Base-by-base conservation (phyloP, 2,888 invertebrate genomes). In the Trachelus stipa region DNA sequence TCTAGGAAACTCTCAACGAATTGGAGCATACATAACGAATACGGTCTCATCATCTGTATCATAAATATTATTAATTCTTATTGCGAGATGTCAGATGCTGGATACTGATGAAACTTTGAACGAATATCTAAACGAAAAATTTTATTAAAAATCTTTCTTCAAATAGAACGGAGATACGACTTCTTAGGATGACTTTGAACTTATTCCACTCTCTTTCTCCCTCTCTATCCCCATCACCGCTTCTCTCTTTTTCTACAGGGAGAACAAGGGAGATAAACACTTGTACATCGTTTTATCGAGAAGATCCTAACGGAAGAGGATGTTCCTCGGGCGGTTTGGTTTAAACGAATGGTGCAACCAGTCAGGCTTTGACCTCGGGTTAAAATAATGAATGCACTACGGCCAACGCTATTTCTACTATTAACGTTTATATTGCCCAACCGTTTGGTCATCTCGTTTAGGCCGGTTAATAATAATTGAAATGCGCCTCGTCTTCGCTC, bases 1-100 rank as follows among this genome's bases (percentile, higher is more conserved):
- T 76, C 75, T 78, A 69, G 30, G 75, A 78, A 78, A 35, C 56
- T 69, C 69, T 33, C 78, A 34, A 78, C 68, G 78, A 78, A 78
- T 78, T 78, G 40, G 75, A 75, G 75, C 78, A 78, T 75, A 78
- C 75, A 15, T 69, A 37, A 75, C 56, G 56, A 15, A 23, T 56
- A 56, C 2, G 56, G 56, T 56, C 56, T 56, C 56, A 23, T 56
- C 56, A 23, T 56, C 23, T 9, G 9, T 1, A 56, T 56, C 56
- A 56, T 56, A 2, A 56, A 56, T 56, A 56, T 56, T 56, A 56
- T 56, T 6, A 56, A 9, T 56, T 56, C 56, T 23, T 23, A 56
- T 56, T 56, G 56, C 56, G 15, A 56, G 23, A 56, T 56, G 9
- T 23, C 23, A 23, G 23, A 56, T 56, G 56, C 56, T 56, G 56